Evolutionary conservation across 2,888 invertebrate genomes (phyloP), one percentile per base, ranked within the genome.

Genomic region (Nebria brevicollis): DNA sequence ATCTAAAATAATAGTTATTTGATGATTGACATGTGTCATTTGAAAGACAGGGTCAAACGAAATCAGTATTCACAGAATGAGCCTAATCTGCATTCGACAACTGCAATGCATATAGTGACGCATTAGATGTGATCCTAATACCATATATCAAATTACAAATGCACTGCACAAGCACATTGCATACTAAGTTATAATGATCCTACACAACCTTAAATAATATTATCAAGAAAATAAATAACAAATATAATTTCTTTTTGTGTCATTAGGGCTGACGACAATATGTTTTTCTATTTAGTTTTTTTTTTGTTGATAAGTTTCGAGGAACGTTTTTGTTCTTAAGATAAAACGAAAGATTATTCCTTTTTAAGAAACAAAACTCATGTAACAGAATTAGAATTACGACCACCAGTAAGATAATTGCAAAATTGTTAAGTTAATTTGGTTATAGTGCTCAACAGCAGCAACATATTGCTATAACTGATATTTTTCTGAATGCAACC

Each of bases 401-500:
- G 70, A 70, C 70, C 70, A 70, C 70, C 70, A 70, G 70, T 70
- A 70, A 70, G 70, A 70, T 70, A 70, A 70, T 70, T 70, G 70
- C 70, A 70, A 70, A n/a, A 15, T 11, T 26, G 7, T 54, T 26
- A 3, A 34, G 70, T 70, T 70, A 25, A 70, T 70, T 70, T 70
- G 25, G 20, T 70, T 34, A 34, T 11, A 26, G 70, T 70, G 34
- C 15, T 70, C n/a, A 13, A 6, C 70, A 70, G 4, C 11, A 11
- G 11, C 34, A 68, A 25, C 26, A 70, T 10, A 70, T 13, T 20
- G 10, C 68, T 13, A 26, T 13, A 66, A 20, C 66, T 66, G 11
- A 66, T 66, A 66, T 66, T 66, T 34, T 1, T 68, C 34, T 70
- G 70, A 70, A 20, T 70, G 70, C 15, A 70, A 68, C 25, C 15